Base-by-base conservation (phyloP, 2,888 invertebrate species). In the Kryphioiulus occultus region DNA sequence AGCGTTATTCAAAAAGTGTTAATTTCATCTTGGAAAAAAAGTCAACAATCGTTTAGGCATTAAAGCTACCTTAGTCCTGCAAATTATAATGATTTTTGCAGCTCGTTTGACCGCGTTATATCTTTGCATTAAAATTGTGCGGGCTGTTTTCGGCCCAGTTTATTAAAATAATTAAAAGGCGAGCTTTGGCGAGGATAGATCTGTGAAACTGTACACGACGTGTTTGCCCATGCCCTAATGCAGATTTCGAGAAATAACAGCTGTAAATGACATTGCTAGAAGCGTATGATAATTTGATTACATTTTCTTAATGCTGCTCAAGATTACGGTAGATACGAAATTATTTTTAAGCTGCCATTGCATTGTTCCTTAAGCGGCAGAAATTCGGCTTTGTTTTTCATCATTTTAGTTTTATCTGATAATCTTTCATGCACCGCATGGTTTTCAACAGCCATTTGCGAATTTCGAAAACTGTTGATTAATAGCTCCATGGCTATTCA, bases 261-360 rank as follows among this genome's bases (percentile, higher is more conserved):
- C 68, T 68, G 68, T n/a, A 68, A 68, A 68, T 68, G 68, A 26
- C 68, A 68, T 68, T 26, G 68, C 68, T 26, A 68, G 68, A 68
- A 68, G 68, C 68, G 0, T 68, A 26, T 68, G 68, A 68, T 68
- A 68, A 68, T 26, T 68, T 68, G 26, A 68, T 68, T 68, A 68
- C 68, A 68, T 68, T 68, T 68, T 68, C 68, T 68, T 68, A 68
- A 68, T 68, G 68, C n/a, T 26, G 68, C 26, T 68, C 10, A 68
- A 68, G 68, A 68, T 68, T 68, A 35, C n/a, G n/a, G n/a, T 2
- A 68, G 7, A 26, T 68, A 26, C 26, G n/a, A 26, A 68, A 68
- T 68, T 68, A 68, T 68, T 68, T 44, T 26, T 68, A 68, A 68
- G 68, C 22, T 68, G 68, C 68, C 10, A 26, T 68, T 68, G 68